Evolutionary conservation across 2,797 vertebrate genomes (phyloP), one percentile per base, ranked within the genome.

Genomic region (Spinus pinus): DNA sequence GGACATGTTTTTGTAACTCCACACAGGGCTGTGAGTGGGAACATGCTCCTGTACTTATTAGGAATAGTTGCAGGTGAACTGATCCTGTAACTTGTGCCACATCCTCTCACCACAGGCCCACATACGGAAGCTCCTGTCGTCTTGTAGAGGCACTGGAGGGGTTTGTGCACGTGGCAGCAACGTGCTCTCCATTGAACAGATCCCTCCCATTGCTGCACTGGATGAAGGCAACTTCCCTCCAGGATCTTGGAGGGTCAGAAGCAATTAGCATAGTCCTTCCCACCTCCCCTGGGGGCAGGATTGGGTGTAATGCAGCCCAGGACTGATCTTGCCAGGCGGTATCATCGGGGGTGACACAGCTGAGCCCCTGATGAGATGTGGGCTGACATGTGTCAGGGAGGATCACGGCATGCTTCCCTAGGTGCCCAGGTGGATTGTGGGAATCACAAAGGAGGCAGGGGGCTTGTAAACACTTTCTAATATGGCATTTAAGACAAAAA

Each of bases 381-480:
- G 81, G 93, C 71, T 95, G 97, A 95, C 97, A 96, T 95, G 88
- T 97, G 97, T 97, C 97, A 97, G 65, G 84, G 91, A 82, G 90
- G 86, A 97, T 98, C 96, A 90, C 2, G 31, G 20, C 64, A 92
- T 8, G 91, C 92, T 93, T 93, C 92, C 80, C 72, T 89, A 82
- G 62, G 61, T 80, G 80, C 58, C 88, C 86, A 75, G 46, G 84
- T 96, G 96, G 91, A 96, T 92, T 96, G 57, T 96, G 96, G 95
- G 94, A 39, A 65, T 49, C 78, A 58, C 80, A 81, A 64, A 71
- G 85, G 75, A 92, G 77, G 81, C 3, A 4, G 47, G 41, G 69
- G 69, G 58, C 86, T 73, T 14, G 62, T 75, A 95, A 90, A 86
- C 85, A 70, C 93, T 95, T 96, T 88, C 51, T 96, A 96, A 97